These are phyloP conservation scores for Hydrotaea diabolus DNA, from an alignment of 2,888 invertebrate species.

Conservation along the genomic window DNA sequence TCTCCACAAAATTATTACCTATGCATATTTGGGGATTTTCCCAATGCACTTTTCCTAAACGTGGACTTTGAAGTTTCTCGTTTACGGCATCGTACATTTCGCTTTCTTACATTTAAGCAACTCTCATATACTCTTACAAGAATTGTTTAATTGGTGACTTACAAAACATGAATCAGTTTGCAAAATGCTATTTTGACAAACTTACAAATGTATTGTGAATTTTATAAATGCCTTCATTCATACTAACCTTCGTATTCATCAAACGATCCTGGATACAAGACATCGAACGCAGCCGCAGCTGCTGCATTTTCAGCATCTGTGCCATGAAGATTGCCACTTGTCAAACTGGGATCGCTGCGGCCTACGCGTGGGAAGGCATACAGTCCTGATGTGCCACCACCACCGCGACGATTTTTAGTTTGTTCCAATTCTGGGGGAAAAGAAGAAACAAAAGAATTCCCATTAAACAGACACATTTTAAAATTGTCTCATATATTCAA, in stretches of 20 bases:
- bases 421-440: constrained; percentile 75
- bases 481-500: constrained; percentile 23
- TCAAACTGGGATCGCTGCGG: constrained; percentile 81
- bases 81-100: too few species aligned
- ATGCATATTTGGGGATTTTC: too few species aligned
- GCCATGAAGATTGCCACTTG: constrained; percentile 71
- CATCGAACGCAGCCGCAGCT: constrained; percentile 70
- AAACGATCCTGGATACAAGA: constrained; percentile 81
- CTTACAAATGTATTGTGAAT: not conserved
- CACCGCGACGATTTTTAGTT: constrained; percentile 81
- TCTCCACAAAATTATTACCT: too few species aligned
- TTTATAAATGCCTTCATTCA: too few species aligned
- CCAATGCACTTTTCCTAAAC: too few species aligned
- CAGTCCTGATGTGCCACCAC: constrained; percentile 83
- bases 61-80: too few species aligned
- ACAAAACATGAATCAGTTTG: too few species aligned
- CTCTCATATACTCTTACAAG: too few species aligned
- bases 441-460: not conserved
- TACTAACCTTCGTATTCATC: constrained; percentile 82
- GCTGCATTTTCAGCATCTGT: constrained; percentile 66
- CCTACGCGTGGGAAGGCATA: constrained; percentile 85
- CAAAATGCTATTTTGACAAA: too few species aligned
- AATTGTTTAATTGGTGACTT: too few species aligned
- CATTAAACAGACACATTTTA: not conserved
- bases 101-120: too few species aligned